These are phyloP conservation scores for Oryzias dopingdopingensis DNA, from an alignment of 2,797 vertebrate genomes.

Conservation along the genomic window DNA sequence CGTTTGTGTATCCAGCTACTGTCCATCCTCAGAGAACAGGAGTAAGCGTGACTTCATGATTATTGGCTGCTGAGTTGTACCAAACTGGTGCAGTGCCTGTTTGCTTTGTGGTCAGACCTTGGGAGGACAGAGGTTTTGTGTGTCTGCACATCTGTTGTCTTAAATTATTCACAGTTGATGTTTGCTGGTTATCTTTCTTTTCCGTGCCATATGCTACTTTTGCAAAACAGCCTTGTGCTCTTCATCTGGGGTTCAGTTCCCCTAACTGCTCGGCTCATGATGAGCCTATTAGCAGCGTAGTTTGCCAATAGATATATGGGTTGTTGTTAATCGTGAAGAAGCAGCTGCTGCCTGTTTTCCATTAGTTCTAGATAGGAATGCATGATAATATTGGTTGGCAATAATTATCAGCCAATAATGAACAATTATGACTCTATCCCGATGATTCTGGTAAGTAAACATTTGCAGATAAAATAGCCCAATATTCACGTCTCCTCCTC, in stretches of 20 bases:
- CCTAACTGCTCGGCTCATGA: background rate
- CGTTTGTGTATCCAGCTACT: constrained; percentile 35
- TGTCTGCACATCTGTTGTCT: constrained; percentile 21
- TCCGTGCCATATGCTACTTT: background rate
- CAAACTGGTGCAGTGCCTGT: constrained; percentile 59
- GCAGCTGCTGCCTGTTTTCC: no score
- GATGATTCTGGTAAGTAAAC: no score
- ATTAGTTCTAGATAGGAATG: no score
- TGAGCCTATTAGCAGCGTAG: no score
- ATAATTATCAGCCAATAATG: no score
- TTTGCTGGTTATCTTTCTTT: constrained; percentile 37
- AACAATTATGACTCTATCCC: no score
- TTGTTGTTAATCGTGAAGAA: no score
- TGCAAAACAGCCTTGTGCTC: constrained; percentile 1
- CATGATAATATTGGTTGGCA: no score
- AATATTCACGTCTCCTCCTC: no score
- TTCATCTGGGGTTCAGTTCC: no score
- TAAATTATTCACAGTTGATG: constrained; percentile 57
- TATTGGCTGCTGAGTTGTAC: constrained; percentile 57
- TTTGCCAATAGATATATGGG: no score
- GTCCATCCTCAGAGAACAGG: constrained; percentile 36
- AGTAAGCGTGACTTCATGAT: constrained; percentile 52
- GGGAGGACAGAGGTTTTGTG: constrained; percentile 27
- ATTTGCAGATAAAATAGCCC: no score
- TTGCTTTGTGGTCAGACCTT: constrained; percentile 64